Conservation (phyloP, 1,140 invertebrate species). For the Drosophila burlai region DNA sequence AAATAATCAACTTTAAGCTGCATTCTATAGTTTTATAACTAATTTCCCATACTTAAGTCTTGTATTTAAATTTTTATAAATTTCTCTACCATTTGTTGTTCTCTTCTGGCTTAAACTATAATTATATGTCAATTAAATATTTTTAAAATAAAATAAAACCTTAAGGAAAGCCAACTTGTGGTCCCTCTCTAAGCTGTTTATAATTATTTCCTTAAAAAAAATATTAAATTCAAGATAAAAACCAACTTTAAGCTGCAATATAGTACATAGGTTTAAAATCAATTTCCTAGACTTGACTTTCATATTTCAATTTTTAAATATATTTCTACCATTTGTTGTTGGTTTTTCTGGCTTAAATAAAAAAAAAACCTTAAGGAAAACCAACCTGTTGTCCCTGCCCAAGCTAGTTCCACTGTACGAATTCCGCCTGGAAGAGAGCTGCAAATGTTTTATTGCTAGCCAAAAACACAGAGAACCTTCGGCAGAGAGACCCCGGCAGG, state of each 20-base stretch:
- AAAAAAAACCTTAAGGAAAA: too few relatives aligned
- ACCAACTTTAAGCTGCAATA: too few relatives aligned
- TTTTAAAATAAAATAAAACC: background rate
- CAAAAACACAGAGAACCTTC: conserved; percentile 33
- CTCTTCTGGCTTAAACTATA: background rate
- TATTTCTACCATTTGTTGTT: background rate
- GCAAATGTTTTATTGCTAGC: conserved; percentile 47
- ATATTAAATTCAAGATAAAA: too few relatives aligned
- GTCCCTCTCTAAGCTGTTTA: too few relatives aligned
- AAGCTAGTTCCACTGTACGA: conserved; percentile 7
- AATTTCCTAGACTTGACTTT: background rate
- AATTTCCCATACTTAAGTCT: background rate
- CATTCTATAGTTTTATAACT: background rate
- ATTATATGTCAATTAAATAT: background rate
- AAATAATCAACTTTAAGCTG: too few relatives aligned
- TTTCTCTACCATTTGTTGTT: background rate
- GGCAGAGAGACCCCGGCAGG: background rate
- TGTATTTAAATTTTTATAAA: background rate
- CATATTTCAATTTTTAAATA: background rate
- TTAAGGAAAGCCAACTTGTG: too few relatives aligned
- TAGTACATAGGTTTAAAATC: background rate
- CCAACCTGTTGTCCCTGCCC: background rate
- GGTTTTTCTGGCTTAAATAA: background rate
- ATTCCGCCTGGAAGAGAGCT: background rate
- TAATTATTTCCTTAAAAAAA: too few relatives aligned